A percentile compares a stretch with the other conserved stretches of the same genome.
These are phyloP conservation scores for Pardalotus punctatus DNA, from an alignment of 2,113 vertebrate genomes.

Conservation along the genomic window DNA sequence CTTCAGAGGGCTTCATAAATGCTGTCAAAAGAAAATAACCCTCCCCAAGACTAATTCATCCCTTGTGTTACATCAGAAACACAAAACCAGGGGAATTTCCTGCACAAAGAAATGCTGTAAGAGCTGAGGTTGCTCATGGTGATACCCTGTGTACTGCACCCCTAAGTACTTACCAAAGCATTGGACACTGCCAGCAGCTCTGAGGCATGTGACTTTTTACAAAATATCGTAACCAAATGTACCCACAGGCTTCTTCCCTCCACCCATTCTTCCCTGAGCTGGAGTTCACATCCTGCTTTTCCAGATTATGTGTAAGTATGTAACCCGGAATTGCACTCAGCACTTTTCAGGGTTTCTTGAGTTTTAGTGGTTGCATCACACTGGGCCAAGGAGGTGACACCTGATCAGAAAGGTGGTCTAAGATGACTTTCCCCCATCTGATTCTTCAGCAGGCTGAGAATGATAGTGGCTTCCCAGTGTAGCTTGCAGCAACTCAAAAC, in stretches of 20 bases:
- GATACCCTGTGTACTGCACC: background rate
- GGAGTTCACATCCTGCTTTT: background rate
- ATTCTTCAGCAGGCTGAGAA: background rate
- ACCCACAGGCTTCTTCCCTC: background rate
- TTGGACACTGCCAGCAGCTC: background rate
- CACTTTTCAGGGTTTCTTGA: background rate
- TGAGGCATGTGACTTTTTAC: background rate
- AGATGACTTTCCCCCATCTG: background rate
- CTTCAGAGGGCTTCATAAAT: background rate
- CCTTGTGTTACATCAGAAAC: background rate
- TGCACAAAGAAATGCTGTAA: background rate
- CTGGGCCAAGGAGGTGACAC: background rate
- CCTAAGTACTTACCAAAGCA: background rate
- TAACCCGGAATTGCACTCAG: background rate
- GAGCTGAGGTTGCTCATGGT: background rate
- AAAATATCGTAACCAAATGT: background rate
- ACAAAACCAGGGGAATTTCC: background rate
- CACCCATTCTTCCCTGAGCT: background rate
- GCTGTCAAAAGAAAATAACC: background rate
- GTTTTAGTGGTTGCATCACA: background rate
- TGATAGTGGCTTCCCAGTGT: background rate
- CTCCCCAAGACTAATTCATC: background rate
- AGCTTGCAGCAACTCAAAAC: background rate
- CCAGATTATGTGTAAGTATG: background rate
- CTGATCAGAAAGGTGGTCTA: background rate